phyloP scores from a whole-genome alignment of 2,888 invertebrate genomes.

The Drosophila borealis region DNA sequence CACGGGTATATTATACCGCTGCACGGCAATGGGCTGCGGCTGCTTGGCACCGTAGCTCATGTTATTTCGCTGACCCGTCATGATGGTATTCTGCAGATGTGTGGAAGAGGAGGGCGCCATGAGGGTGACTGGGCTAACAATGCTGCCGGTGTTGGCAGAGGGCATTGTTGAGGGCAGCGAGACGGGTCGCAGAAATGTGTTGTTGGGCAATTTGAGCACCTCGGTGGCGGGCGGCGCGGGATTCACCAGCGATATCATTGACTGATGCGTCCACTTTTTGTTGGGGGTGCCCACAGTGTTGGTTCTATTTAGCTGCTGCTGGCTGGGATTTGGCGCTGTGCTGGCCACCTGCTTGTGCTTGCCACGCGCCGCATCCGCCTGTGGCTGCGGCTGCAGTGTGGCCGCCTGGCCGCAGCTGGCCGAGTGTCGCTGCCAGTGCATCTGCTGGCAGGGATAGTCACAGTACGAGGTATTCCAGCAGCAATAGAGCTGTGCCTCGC shows the following conservation, averaged over 20 bases:
- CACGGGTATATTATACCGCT: constrained; percentile 82
- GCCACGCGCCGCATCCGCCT: constrained; percentile 19
- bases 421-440: constrained; percentile 93
- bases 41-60: constrained; percentile 40
- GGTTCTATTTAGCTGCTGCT: constrained; percentile 36
- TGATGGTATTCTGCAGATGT: constrained; percentile 38
- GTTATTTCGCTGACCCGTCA: constrained; percentile 49
- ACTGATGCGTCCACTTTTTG: constrained; percentile 64
- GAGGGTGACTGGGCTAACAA: constrained; percentile 32
- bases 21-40: constrained; percentile 67
- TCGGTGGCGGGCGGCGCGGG: constrained; percentile 59
- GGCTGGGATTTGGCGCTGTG: constrained; percentile 14
- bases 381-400: constrained; percentile 29
- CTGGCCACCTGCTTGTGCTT: constrained; percentile 29
- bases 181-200: constrained; percentile 81
- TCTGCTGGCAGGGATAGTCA: constrained; percentile 93
- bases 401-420: constrained; percentile 46
- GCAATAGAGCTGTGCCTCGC: constrained; percentile 96
- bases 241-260: constrained; percentile 50
- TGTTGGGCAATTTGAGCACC: constrained; percentile 80
- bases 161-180: constrained; percentile 46
- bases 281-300: constrained; percentile 11
- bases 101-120: constrained; percentile 48
- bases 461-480: constrained; percentile 99
- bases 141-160: constrained; percentile 32